phyloP scores from a whole-genome alignment of 2,797 vertebrate genomes.

The Acomys russatus region DNA sequence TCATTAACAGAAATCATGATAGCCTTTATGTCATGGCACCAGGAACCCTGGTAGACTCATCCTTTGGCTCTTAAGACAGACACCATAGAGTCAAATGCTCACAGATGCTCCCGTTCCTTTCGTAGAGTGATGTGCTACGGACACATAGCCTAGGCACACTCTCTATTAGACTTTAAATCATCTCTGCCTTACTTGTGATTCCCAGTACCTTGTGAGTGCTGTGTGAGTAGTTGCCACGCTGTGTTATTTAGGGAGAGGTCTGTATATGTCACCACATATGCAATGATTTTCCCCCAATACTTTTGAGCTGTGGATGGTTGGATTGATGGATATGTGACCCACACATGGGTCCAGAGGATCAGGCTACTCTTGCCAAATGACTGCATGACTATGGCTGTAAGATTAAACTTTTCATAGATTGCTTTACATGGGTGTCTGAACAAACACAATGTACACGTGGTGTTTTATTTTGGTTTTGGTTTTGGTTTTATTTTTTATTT shows the following conservation, averaged over 20 bases:
- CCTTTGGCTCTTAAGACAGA: neutral
- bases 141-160: neutral
- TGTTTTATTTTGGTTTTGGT: constrained; percentile 2
- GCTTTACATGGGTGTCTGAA: neutral
- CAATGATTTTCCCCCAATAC: neutral
- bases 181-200: neutral
- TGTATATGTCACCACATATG: neutral
- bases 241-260: neutral
- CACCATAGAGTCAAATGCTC: neutral
- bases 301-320: neutral
- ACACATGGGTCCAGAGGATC: neutral
- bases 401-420: neutral
- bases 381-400: neutral
- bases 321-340: neutral
- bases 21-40: neutral
- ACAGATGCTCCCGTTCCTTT: neutral
- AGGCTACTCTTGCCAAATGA: neutral
- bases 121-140: neutral
- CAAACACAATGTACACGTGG: neutral
- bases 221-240: neutral
- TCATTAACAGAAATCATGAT: neutral
- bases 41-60: neutral
- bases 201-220: neutral
- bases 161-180: neutral
- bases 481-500: neutral